phyloP scores from a whole-genome alignment of 2,797 vertebrate genomes.

The Smutsia temminckii region DNA sequence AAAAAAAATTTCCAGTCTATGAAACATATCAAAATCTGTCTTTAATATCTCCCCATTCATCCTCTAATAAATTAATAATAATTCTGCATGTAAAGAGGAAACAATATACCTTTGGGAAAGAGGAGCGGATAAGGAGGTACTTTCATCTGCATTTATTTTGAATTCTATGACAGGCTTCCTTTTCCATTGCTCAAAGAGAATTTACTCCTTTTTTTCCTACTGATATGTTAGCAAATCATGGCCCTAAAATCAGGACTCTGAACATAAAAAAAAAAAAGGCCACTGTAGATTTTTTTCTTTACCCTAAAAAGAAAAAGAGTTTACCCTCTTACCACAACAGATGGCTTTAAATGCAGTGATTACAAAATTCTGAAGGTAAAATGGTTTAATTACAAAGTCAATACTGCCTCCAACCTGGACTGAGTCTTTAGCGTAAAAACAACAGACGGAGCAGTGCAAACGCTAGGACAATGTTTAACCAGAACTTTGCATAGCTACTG shows the following conservation, averaged over 20 bases:
- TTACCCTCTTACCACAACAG: conserved; percentile 90
- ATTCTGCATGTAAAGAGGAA: neutral
- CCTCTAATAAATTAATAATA: conserved; percentile 8
- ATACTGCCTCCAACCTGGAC: conserved; percentile 96
- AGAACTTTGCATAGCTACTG: conserved; percentile 94
- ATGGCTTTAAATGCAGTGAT: conserved; percentile 98
- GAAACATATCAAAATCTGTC: neutral
- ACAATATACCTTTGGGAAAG: neutral
- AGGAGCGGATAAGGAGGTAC: neutral
- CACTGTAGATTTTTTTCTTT: conserved; percentile 79
- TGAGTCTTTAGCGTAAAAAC: conserved; percentile 96
- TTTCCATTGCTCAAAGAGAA: conserved; percentile 40
- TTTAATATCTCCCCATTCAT: neutral
- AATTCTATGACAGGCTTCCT: neutral
- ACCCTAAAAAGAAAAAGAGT: conserved; percentile 85
- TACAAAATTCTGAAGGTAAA: conserved; percentile 99
- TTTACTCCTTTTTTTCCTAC: conserved; percentile 16
- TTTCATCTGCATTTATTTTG: conserved; percentile 9
- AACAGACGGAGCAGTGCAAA: conserved; percentile 99
- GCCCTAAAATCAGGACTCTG: conserved; percentile 50
- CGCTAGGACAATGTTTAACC: conserved; percentile 99
- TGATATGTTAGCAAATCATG: neutral
- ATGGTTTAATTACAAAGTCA: conserved; percentile 99
- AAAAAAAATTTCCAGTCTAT: neutral
- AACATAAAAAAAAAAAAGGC: conserved; percentile 62